Conservation (phyloP, 2,888 invertebrate species). For the Acleris laterana region DNA sequence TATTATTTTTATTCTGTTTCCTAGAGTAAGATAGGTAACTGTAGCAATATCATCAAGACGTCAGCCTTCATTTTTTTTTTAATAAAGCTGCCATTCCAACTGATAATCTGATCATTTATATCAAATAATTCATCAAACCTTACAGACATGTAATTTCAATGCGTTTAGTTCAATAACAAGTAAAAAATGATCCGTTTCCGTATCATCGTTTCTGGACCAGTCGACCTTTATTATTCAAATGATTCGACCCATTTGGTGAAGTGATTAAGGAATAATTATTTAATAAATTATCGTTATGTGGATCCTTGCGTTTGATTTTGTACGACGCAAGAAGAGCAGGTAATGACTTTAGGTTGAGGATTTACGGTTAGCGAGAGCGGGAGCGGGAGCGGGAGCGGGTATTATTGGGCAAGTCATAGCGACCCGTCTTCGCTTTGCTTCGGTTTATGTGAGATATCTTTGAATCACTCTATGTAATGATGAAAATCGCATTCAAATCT, state of each 20-base stretch:
- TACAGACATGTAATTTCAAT: neutral
- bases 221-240: conserved; percentile 27
- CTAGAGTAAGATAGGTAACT: too few relatives aligned
- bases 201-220: conserved; percentile 3
- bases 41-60: too few relatives aligned
- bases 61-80: too few relatives aligned
- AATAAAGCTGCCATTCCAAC: too few relatives aligned
- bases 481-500: too few relatives aligned
- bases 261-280: conserved; percentile 31
- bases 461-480: too few relatives aligned
- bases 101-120: neutral
- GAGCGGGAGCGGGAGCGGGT: conserved; percentile 11
- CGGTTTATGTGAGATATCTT: too few relatives aligned
- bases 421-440: too few relatives aligned
- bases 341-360: conserved; percentile 8
- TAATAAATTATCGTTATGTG: conserved; percentile 21
- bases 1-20: too few relatives aligned
- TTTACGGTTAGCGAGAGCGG: conserved; percentile 10
- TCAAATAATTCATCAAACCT: conserved; percentile 20
- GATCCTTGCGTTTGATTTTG: conserved; percentile 16
- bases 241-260: conserved; percentile 18
- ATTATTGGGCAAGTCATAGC: too few relatives aligned
- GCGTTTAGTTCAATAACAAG: conserved; percentile 2
- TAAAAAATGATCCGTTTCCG: conserved; percentile 30
- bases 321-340: conserved; percentile 15